Evolutionary conservation across 1,140 invertebrate species (phyloP), one percentile per base, ranked within the genome.

Genomic region (Dendroctonus valens): DNA sequence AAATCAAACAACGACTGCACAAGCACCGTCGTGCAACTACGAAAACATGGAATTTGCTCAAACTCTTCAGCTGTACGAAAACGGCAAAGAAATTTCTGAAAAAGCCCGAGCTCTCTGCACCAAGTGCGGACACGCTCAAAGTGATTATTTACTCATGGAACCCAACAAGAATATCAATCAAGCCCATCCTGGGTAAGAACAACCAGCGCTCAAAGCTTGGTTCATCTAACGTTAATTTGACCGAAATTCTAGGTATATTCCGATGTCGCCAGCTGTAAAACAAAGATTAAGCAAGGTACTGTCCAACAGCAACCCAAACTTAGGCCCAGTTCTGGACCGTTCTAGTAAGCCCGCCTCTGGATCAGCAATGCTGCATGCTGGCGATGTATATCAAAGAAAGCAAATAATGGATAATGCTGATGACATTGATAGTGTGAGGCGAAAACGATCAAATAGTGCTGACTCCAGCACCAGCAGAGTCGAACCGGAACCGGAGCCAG

Each of bases 21-120:
- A 42, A 77, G 81, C 40, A 77, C 38, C 26, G 26, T 8, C 51
- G 15, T 39, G 67, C 46, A 69, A 61, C 12, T 92, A 92, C 74
- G 89, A 85, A 69, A 92, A 92, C 73, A 83, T 91, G 70, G 85
- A 89, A 70, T 91, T 92, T 78, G 88, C 87, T 65, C 83, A 90
- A 67, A 91, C 88, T 0, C 77, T 91, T 39, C 85, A 89, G 73
- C 83, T 89, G 67, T 91, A 91, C 72, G 89, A 92, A 76, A 91
- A 91, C 74, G 86, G 87, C 49, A 89, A 87, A 77, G 87, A 90
- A 72, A 78, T 78, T 3, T 65, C 70, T 0, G 73, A 76, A 46
- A 78, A 74, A 51, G 75, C 74, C 11, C 64, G 76, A 51, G 65
- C 68, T 37, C 85, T 85, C 71, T 85, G 86, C 72, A 78, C 79